Evolutionary conservation across 2,888 invertebrate species (phyloP).

Genomic region (Lochmaea capreae): DNA sequence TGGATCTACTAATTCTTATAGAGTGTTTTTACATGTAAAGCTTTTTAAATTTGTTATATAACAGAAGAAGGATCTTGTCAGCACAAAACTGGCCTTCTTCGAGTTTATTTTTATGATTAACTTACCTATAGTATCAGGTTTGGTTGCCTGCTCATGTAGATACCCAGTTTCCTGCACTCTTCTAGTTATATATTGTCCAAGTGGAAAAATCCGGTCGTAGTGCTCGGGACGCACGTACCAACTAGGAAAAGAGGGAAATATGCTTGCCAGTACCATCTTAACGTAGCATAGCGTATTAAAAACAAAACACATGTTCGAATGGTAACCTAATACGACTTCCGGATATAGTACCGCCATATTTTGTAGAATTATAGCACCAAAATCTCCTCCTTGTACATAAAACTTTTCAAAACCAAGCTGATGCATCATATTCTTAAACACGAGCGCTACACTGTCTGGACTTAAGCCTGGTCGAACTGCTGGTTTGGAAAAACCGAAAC

Average conservation of each 20-base stretch:
- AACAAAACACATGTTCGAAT: slow-evolving; percentile 72
- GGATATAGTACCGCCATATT: slow-evolving; percentile 75
- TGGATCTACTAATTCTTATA: no score
- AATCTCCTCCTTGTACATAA: slow-evolving; percentile 85
- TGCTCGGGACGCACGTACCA: slow-evolving; percentile 67
- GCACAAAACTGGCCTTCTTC: no score
- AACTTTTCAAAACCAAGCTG: slow-evolving; percentile 75
- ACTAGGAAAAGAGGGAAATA: slow-evolving; percentile 69
- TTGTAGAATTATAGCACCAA: slow-evolving; percentile 77
- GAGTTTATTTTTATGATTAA: not conserved
- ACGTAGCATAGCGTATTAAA: slow-evolving; percentile 62
- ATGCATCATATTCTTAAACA: slow-evolving; percentile 78
- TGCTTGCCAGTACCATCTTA: slow-evolving; percentile 64
- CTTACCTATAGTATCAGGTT: slow-evolving; percentile 88
- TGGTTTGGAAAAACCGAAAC: slow-evolving; percentile 64
- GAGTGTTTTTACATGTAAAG: no score
- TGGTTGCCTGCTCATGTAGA: slow-evolving; percentile 86
- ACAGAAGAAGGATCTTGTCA: no score
- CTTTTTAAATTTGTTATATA: no score
- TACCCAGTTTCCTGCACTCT: slow-evolving; percentile 71
- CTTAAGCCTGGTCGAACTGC: slow-evolving; percentile 74
- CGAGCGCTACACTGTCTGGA: slow-evolving; percentile 69
- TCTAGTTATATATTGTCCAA: slow-evolving; percentile 61
- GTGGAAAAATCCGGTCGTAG: slow-evolving; percentile 68
- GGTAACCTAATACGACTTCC: slow-evolving; percentile 68